Evolutionary conservation across 1,140 invertebrate species (phyloP).

Genomic region (Coenobita brevimanus): DNA sequence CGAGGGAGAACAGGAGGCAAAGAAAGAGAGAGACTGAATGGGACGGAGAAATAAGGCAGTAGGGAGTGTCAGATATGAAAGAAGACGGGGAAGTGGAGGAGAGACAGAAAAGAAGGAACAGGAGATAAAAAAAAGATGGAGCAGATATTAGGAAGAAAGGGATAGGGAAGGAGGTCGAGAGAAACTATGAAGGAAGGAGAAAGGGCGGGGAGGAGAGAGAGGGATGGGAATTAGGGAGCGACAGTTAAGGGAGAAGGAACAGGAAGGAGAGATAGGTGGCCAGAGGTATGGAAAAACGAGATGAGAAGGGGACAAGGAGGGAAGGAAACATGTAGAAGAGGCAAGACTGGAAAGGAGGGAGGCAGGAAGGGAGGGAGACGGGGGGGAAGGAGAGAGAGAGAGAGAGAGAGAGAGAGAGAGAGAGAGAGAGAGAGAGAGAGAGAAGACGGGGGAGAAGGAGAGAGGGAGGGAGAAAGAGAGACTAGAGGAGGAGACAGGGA

Average conservation of each 20-base stretch:
- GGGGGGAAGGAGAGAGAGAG: too few species aligned
- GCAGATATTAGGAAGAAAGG: too few species aligned
- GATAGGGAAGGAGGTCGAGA: too few species aligned
- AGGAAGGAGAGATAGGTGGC: not conserved
- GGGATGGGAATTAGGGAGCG: not conserved
- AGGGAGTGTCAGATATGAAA: not conserved
- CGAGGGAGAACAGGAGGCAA: not conserved
- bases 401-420: too few species aligned
- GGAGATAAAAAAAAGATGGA: not conserved
- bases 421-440: too few species aligned
- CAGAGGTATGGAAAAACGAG: not conserved
- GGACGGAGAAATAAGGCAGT: not conserved
- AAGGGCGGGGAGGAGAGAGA: not conserved
- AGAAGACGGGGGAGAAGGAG: too few species aligned
- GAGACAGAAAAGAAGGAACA: not conserved
- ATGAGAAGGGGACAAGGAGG: conserved; percentile 1
- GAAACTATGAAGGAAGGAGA: not conserved
- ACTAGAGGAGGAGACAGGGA: too few species aligned
- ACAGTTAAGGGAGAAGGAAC: not conserved
- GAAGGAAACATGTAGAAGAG: not conserved
- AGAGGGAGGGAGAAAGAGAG: too few species aligned
- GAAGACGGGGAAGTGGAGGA: not conserved
- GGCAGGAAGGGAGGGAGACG: too few species aligned
- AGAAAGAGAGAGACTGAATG: not conserved
- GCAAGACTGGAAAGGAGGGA: too few species aligned